A percentile compares a stretch with the other conserved stretches of the same genome.
Evolutionary conservation across 2,113 vertebrate species (phyloP).

Genomic region (Rhabdomys dilectus): DNA sequence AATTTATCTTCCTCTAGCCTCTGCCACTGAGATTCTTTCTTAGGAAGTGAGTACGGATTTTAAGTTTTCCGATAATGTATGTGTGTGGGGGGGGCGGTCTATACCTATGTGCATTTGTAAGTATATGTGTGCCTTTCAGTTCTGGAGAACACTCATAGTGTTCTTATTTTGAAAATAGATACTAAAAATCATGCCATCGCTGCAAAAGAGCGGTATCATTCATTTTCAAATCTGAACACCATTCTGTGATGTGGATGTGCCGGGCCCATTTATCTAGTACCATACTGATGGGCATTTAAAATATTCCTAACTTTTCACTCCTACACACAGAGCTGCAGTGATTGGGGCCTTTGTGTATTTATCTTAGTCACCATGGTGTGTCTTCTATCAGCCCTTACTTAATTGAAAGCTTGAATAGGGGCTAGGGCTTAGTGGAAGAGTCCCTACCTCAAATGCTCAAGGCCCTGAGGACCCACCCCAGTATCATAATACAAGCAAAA

Average conservation of each 20-base stretch:
- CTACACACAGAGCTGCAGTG: not conserved
- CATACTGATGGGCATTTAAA: not conserved
- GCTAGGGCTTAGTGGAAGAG: not conserved
- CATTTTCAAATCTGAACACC: not conserved
- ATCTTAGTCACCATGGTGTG: not conserved
- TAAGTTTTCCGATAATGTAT: not conserved
- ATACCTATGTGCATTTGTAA: not conserved
- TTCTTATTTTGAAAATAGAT: not conserved
- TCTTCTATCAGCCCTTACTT: not conserved
- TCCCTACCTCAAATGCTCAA: not conserved
- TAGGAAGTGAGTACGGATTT: not conserved
- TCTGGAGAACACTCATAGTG: not conserved
- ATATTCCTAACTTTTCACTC: not conserved
- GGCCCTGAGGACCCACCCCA: not conserved
- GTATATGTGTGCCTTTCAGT: not conserved
- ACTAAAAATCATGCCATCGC: not conserved
- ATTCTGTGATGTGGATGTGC: not conserved
- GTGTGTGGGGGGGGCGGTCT: not conserved
- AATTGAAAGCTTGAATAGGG: not conserved
- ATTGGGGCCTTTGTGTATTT: not conserved
- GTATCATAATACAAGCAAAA: not conserved
- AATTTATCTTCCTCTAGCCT: not conserved
- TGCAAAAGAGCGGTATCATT: not conserved
- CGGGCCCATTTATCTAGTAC: not conserved
- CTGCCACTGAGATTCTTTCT: conserved; percentile 14